Conservation (phyloP, 2,888 invertebrate species). For the Julus scanicus region DNA sequence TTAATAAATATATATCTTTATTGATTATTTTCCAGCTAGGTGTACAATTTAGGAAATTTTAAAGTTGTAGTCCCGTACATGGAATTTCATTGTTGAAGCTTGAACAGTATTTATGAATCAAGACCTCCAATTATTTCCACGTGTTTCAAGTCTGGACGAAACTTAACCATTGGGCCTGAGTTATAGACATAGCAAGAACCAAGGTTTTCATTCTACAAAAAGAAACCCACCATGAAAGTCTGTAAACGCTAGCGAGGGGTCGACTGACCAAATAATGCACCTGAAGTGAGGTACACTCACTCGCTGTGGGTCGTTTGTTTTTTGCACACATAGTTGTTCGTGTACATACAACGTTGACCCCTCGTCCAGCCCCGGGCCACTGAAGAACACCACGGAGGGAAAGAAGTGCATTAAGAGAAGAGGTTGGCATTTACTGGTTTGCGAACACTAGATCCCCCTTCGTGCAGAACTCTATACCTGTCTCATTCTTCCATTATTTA, state of each 20-base stretch:
- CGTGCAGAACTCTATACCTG: constrained; percentile 4
- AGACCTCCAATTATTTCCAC: not conserved
- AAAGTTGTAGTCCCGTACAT: too few relatives aligned
- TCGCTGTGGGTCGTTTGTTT: constrained; percentile 42
- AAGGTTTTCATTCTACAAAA: not conserved
- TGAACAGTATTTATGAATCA: not conserved
- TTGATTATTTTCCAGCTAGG: too few relatives aligned
- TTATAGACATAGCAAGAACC: not conserved
- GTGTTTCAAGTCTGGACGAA: not conserved
- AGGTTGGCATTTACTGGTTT: constrained; percentile 12
- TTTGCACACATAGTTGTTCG: constrained; percentile 30
- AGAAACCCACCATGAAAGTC: constrained; percentile 3
- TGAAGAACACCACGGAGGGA: not conserved
- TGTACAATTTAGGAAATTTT: not conserved
- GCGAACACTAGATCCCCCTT: not conserved
- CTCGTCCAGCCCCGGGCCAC: constrained; percentile 22
- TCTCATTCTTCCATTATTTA: constrained; percentile 15
- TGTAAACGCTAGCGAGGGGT: not conserved
- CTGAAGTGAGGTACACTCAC: constrained; percentile 34
- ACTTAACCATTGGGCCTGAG: not conserved
- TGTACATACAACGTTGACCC: constrained; percentile 30
- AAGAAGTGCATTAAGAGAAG: constrained; percentile 41
- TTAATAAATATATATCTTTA: too few relatives aligned
- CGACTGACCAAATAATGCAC: constrained; percentile 36
- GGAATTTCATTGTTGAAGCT: not conserved